Evolutionary conservation across 2,888 invertebrate genomes (phyloP).

Genomic region (Dynastes maya): DNA sequence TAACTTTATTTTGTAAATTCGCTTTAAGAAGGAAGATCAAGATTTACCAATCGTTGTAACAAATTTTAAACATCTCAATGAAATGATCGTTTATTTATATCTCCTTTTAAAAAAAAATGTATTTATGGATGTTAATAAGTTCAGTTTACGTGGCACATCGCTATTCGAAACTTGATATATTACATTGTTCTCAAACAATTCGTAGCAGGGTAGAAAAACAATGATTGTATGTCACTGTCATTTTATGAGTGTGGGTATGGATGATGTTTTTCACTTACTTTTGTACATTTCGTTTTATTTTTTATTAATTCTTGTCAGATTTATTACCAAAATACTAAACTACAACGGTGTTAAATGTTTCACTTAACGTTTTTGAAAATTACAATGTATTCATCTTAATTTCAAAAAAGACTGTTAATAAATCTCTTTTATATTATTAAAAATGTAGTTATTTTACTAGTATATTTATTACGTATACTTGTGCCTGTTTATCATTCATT

Average conservation of each 20-base stretch:
- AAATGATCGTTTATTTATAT: neutral
- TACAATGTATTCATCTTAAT: slow-evolving; percentile 54
- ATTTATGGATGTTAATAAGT: neutral
- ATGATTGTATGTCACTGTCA: slow-evolving; percentile 33
- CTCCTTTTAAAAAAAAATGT: neutral
- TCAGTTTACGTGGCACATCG: slow-evolving; percentile 10
- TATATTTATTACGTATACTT: neutral
- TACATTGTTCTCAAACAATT: slow-evolving; percentile 48
- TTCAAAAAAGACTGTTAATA: slow-evolving; percentile 59
- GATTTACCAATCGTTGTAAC: slow-evolving; percentile 39
- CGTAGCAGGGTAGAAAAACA: slow-evolving; percentile 50
- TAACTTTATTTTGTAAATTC: slow-evolving; percentile 44
- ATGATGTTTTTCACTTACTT: slow-evolving; percentile 43
- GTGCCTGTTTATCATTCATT: neutral
- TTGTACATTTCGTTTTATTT: slow-evolving; percentile 48
- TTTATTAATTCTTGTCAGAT: slow-evolving; percentile 22
- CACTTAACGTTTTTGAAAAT: slow-evolving; percentile 52
- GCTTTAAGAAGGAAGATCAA: slow-evolving; percentile 34
- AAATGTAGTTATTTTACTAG: slow-evolving; percentile 29
- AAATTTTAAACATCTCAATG: slow-evolving; percentile 45
- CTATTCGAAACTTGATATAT: slow-evolving; percentile 49
- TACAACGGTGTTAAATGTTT: slow-evolving; percentile 52
- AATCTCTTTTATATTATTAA: slow-evolving; percentile 57
- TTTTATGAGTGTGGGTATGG: slow-evolving; percentile 41
- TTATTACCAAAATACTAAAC: slow-evolving; percentile 46